Evolutionary conservation across 2,888 invertebrate genomes (phyloP), one percentile per base, ranked within the genome.

Genomic region (Meiosimyza decipiens): DNA sequence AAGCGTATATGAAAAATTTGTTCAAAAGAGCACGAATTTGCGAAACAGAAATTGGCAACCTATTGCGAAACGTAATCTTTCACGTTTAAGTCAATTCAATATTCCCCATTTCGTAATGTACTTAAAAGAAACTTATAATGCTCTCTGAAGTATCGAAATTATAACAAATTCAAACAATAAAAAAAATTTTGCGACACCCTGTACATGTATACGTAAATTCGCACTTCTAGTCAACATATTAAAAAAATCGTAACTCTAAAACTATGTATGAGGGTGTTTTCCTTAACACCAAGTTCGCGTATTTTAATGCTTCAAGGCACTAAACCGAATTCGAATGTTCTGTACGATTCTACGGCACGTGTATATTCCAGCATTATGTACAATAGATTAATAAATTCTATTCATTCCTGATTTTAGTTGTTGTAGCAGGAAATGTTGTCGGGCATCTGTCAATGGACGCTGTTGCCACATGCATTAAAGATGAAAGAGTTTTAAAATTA

Each of bases 351-450:
- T 40, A 9, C 40, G 28, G 57, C 57, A 57, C 57, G 57, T 57
- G 57, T 7, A 12, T 57, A 6, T 12, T 6, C 28, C 0, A 57
- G 12, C 13, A 13, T 57, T 11, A 6, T 28, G 13, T 57, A 63
- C 49, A 49, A 49, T 49, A 47, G 3, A 63, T 63, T 63, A n/a
- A 16, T 16, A 49, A 63, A 63, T 49, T 63, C 63, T 18, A 49
- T 18, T 63, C 63, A 49, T 49, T 49, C 63, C 15, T 63, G 63
- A 63, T 63, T 63, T 15, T 63, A 63, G n/a, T 63, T 47, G 13
- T 16, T 63, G 63, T 12, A 18, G 63, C 63, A 63, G 63, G 63
- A 63, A 16, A 63, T 63, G 63, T 63, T 63, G 63, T n/a, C 13
- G 47, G 57, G 12, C 28, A 57, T 57, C 22, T 57, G 28, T 28